Percentiles rank a stretch among this genome's conserved stretches.
Evolutionary conservation across 2,113 vertebrate species (phyloP).

Genomic region (Hepsetus odoe): DNA sequence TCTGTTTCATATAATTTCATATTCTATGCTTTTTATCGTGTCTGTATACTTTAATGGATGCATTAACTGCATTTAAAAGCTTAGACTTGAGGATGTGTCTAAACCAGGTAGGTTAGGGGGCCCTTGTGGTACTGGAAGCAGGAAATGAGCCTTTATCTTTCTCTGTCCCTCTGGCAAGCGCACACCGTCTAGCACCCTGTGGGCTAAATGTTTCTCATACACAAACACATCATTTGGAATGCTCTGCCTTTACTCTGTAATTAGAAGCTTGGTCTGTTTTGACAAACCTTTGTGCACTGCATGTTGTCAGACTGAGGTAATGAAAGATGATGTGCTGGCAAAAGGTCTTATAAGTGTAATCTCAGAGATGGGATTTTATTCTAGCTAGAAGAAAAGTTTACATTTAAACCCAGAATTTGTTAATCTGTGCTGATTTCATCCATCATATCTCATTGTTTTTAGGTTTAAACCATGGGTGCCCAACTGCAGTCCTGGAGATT

Average conservation of each 20-base stretch:
- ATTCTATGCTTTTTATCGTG: no score
- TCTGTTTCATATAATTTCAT: no score
- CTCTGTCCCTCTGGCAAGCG: slow-evolving; percentile 9
- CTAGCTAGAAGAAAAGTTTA: neutral
- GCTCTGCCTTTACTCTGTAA: neutral
- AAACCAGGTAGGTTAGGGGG: neutral
- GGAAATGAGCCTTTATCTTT: no score
- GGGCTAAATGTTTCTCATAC: neutral
- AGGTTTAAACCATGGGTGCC: no score
- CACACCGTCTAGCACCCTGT: neutral
- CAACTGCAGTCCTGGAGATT: no score
- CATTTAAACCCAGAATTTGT: neutral
- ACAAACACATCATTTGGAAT: neutral
- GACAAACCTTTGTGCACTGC: neutral
- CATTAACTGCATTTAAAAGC: neutral
- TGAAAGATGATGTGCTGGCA: neutral
- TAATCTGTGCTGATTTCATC: neutral
- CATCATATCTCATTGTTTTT: no score
- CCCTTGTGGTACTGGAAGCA: slow-evolving; percentile 3
- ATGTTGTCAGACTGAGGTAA: neutral
- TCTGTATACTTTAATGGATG: slow-evolving; percentile 23
- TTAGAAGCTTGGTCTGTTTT: no score
- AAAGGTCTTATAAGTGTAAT: neutral
- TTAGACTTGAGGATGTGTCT: neutral
- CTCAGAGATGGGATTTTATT: neutral